Base-by-base conservation (phyloP, 2,797 vertebrate species). In the Coilia nasus region DNA sequence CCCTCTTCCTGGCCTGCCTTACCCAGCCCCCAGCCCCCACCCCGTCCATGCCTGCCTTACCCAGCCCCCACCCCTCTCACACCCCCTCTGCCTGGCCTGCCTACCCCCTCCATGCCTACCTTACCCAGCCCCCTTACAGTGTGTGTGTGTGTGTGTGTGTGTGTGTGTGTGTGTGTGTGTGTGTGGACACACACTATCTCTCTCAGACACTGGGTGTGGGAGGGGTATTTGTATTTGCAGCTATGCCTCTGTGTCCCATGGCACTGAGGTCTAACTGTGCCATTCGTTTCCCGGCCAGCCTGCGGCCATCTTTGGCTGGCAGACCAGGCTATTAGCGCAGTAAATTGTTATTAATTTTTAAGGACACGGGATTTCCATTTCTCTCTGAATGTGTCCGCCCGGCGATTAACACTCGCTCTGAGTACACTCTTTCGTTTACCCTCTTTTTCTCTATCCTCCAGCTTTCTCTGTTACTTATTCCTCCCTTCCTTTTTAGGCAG, bases 291-390 rank as follows among this genome's bases (percentile, higher is more conserved):
- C 57, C 44, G 75, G 82, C 57, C 87, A 88, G 83, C 81, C 86
- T 78, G 80, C 21, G 83, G 89, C 83, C 86, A 64, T 35, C 47
- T 57, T 81, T 64, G 28, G 87, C 87, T 85, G 82, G 85, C 83
- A 86, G 85, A 9, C 82, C 84, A 86, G 91, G 90, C 91, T 86
- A 88, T 92, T 92, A 94, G 93, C 93, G 91, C 85, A 83, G 88
- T 89, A 90, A 85, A 91, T 90, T 91, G 88, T 90, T 91, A 93
- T 94, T 91, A 89, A 93, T 93, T 93, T 94, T 91, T 91, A 92
- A 91, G 89, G 91, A 84, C 71, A 85, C 41, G 83, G 89, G 90
- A 90, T 91, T 88, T 90, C 91, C 89, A 88, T 93, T 94, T 91
- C 90, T 93, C 89, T 92, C 90, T 83, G 46, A 81, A 84, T 64